phyloP scores from a whole-genome alignment of 1,140 invertebrate genomes.

The Drosophila baimaii region DNA sequence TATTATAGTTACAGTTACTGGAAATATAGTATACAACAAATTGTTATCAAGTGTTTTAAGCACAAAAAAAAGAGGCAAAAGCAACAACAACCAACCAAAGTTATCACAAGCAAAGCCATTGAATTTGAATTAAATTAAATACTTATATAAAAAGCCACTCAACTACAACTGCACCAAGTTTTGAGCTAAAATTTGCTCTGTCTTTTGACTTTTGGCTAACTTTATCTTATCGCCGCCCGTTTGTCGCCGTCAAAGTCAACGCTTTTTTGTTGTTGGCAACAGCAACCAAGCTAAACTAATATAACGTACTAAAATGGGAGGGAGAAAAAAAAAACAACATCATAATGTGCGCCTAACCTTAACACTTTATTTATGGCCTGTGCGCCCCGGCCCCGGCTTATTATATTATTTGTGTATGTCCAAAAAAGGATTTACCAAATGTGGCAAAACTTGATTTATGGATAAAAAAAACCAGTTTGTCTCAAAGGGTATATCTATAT shows the following conservation, averaged over 20 bases:
- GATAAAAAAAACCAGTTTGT: background rate
- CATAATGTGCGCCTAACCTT: constrained; percentile 26
- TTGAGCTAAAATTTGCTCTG: constrained; percentile 7
- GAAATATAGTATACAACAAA: background rate
- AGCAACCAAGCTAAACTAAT: constrained; percentile 29
- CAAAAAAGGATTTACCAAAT: constrained; percentile 16
- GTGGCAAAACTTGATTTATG: constrained; percentile 9
- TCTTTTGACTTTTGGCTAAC: constrained; percentile 37
- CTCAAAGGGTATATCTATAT: constrained; percentile 2
- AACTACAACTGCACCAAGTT: background rate
- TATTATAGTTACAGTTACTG: constrained; percentile 4
- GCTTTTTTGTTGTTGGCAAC: constrained; percentile 24
- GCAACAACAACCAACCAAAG: background rate
- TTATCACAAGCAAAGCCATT: background rate
- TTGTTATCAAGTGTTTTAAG: background rate
- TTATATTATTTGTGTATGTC: constrained; percentile 29
- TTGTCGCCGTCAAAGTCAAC: constrained; percentile 21
- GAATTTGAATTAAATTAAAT: background rate
- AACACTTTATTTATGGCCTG: constrained; percentile 39
- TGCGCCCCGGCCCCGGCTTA: constrained; percentile 5
- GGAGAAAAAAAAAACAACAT: constrained; percentile 20
- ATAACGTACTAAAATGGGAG: constrained; percentile 22
- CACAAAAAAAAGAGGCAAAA: background rate
- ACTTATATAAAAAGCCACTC: constrained; percentile 5
- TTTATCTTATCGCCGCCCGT: constrained; percentile 60